Percentiles rank a stretch among this genome's conserved stretches.
Conservation (phyloP, 2,888 invertebrate genomes). For the Archips xylosteana region DNA sequence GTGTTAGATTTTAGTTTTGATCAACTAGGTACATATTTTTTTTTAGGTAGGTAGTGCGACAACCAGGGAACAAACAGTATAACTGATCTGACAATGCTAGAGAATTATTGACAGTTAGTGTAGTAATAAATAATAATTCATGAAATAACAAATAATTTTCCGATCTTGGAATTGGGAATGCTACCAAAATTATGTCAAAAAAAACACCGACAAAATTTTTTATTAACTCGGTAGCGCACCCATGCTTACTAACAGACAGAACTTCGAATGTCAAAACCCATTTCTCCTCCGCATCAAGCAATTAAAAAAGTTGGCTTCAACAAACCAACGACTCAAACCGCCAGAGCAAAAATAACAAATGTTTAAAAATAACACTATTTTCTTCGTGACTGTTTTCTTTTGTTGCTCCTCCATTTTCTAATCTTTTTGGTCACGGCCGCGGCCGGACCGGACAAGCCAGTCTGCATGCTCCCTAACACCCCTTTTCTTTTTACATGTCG, state of each 20-base stretch:
- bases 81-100: too few species aligned
- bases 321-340: too few species aligned
- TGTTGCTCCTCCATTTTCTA: background rate
- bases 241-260: background rate
- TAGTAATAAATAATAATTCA: too few species aligned
- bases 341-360: too few species aligned
- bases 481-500: conserved; percentile 84
- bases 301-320: background rate
- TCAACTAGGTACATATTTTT: background rate
- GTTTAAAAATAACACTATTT: too few species aligned
- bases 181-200: background rate
- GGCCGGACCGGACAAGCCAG: conserved; percentile 45
- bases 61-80: too few species aligned
- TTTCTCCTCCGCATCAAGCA: background rate
- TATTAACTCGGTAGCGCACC: too few species aligned
- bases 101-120: too few species aligned
- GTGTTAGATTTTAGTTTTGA: conserved; percentile 17
- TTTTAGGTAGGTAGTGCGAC: too few species aligned
- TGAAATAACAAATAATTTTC: too few species aligned
- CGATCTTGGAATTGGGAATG: too few species aligned
- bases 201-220: background rate
- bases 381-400: too few species aligned
- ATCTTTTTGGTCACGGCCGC: background rate
- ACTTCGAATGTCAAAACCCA: background rate
- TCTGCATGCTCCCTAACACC: conserved; percentile 71